Evolutionary conservation across 2,888 invertebrate species (phyloP).

Genomic region (Thecophora atra): DNA sequence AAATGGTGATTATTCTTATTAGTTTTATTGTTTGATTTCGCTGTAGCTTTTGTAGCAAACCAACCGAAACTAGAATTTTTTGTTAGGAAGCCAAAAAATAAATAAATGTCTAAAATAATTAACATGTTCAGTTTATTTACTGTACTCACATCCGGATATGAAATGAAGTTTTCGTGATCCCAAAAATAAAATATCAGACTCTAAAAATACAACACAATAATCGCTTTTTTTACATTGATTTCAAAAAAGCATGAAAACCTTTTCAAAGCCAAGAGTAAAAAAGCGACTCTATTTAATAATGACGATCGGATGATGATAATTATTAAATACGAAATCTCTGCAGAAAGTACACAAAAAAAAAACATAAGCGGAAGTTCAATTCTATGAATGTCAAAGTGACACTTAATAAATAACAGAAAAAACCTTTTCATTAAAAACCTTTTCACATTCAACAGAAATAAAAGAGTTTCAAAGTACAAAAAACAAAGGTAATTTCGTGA

Average conservation of each 20-base stretch:
- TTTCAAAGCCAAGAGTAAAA: slow-evolving; percentile 12
- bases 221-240: background rate
- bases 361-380: background rate
- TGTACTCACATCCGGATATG: slow-evolving; percentile 39
- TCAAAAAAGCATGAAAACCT: background rate
- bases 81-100: slow-evolving; percentile 48
- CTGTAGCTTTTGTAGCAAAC: slow-evolving; percentile 44
- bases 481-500: too few relatives aligned
- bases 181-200: background rate
- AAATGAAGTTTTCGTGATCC: slow-evolving; percentile 10
- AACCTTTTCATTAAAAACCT: background rate
- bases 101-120: background rate
- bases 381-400: background rate
- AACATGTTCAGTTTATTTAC: background rate
- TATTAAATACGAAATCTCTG: too few relatives aligned
- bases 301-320: background rate
- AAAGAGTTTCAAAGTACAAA: too few relatives aligned
- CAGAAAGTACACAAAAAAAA: too few relatives aligned
- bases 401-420: background rate
- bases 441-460: background rate
- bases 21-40: background rate
- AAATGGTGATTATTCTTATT: background rate
- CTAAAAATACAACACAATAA: background rate
- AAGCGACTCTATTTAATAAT: background rate
- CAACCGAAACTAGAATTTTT: slow-evolving; percentile 54